Conservation (phyloP, 2,888 invertebrate genomes). For the Monoplex corrugatus region DNA sequence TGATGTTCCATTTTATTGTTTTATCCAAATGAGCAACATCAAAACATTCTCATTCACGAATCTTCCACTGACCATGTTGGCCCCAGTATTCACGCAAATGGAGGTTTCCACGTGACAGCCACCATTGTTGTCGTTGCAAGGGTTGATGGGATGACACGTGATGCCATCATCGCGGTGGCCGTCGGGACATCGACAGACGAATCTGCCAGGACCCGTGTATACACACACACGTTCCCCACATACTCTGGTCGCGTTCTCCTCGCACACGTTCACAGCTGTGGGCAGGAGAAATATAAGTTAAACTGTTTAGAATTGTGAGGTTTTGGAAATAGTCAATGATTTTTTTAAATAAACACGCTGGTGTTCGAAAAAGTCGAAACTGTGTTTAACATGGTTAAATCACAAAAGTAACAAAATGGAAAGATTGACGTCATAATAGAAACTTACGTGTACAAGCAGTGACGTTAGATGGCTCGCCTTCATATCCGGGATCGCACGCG, state of each 20-base stretch:
- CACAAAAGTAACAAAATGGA: no score
- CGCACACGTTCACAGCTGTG: constrained; percentile 39
- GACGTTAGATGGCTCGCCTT: constrained; percentile 46
- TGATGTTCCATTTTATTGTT: no score
- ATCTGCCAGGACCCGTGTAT: constrained; percentile 58
- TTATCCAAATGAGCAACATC: no score
- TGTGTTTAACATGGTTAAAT: no score
- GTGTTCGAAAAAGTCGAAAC: no score
- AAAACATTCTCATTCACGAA: neutral
- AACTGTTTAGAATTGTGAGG: no score
- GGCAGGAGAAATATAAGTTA: neutral
- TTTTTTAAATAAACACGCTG: no score
- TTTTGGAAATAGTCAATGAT: no score
- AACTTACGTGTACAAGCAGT: constrained; percentile 32
- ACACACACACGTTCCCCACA: constrained; percentile 65
- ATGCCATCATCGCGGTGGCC: constrained; percentile 75
- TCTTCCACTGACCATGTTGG: constrained; percentile 67
- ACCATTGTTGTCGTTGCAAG: constrained; percentile 72
- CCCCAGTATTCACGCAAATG: constrained; percentile 66
- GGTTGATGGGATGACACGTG: constrained; percentile 71
- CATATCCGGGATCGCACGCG: constrained; percentile 69
- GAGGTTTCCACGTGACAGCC: constrained; percentile 70
- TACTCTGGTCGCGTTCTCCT: constrained; percentile 57
- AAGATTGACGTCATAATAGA: neutral
- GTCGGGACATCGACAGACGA: constrained; percentile 68